These are phyloP conservation scores for Allygus modestus DNA, from an alignment of 2,888 invertebrate genomes.

Conservation along the genomic window DNA sequence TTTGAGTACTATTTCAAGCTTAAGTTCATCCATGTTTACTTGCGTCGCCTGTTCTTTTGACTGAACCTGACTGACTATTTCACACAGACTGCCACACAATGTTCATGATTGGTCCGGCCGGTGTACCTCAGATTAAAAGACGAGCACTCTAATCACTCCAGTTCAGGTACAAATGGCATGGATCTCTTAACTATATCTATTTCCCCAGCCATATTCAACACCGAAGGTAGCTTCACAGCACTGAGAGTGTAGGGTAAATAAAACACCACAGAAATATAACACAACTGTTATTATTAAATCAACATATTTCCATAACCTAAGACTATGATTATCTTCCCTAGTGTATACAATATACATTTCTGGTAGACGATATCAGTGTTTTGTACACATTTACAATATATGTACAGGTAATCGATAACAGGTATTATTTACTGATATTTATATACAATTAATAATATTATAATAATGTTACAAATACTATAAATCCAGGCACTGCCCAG, in stretches of 20 bases:
- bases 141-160: too few relatives aligned
- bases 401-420: conserved; percentile 44
- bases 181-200: too few relatives aligned
- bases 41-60: too few relatives aligned
- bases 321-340: conserved; percentile 59
- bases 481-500: conserved; percentile 44
- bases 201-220: too few relatives aligned
- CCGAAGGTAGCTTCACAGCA: too few relatives aligned
- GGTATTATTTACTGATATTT: conserved; percentile 56
- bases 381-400: conserved; percentile 58
- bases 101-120: too few relatives aligned
- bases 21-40: too few relatives aligned
- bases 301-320: conserved; percentile 63
- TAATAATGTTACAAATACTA: conserved; percentile 43
- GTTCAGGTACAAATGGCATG: too few relatives aligned
- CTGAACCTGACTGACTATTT: too few relatives aligned
- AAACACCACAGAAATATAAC: conserved; percentile 3
- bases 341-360: conserved; percentile 54
- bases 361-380: conserved; percentile 31
- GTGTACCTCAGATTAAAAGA: too few relatives aligned
- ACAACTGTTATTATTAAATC: conserved; percentile 57
- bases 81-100: too few relatives aligned
- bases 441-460: conserved; percentile 40
- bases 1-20: too few relatives aligned
- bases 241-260: not conserved